Evolutionary conservation across 2,113 vertebrate genomes (phyloP).

Genomic region (Oreocharis arfaki): DNA sequence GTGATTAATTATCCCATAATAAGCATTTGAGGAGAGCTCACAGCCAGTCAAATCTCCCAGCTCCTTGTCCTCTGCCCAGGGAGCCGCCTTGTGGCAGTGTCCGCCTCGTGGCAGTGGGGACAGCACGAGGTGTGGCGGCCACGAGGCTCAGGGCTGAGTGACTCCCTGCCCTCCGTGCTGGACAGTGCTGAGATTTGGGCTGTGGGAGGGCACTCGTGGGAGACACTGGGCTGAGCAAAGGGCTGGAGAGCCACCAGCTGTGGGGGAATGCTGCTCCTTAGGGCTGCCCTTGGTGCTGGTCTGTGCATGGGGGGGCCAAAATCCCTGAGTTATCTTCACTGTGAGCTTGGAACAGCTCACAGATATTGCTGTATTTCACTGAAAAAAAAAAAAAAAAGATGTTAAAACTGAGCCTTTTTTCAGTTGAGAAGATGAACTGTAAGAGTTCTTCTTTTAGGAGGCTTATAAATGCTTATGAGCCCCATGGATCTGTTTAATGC

Average conservation of each 20-base stretch:
- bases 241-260: background rate
- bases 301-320: rapidly evolving
- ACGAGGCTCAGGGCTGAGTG: background rate
- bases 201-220: rapidly evolving
- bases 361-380: background rate
- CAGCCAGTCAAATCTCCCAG: background rate
- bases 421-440: background rate
- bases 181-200: background rate
- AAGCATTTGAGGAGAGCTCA: background rate
- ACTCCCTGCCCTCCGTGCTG: background rate
- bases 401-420: background rate
- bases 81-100: rapidly evolving
- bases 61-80: background rate
- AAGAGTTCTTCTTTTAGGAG: background rate
- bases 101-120: rapidly evolving
- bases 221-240: background rate
- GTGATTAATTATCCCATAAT: background rate
- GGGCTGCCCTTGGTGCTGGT: background rate
- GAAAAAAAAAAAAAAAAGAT: background rate
- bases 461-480: constrained; percentile 18
- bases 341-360: background rate
- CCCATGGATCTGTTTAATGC: background rate
- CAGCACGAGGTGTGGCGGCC: rapidly evolving
- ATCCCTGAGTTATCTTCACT: background rate
- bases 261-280: rapidly evolving